phyloP scores from a whole-genome alignment of 1,140 invertebrate species.

The Heliconius congener region DNA sequence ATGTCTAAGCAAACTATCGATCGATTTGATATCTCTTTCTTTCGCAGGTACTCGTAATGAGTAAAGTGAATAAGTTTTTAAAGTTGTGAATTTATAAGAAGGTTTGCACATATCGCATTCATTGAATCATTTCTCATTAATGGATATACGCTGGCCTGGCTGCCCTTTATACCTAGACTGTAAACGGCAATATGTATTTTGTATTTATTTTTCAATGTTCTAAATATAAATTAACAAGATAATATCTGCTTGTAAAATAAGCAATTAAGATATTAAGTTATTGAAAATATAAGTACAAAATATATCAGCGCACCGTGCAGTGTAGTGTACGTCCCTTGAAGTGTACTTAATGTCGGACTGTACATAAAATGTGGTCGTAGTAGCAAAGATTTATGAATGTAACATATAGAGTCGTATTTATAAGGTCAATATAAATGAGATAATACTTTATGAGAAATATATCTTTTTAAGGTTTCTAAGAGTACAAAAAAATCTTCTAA shows the following conservation, averaged over 20 bases:
- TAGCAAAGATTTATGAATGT: slow-evolving; percentile 28
- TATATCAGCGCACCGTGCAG: slow-evolving; percentile 19
- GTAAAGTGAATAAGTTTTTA: slow-evolving; percentile 50
- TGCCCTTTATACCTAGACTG: neutral
- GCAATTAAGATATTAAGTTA: neutral
- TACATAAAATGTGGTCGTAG: slow-evolving; percentile 28
- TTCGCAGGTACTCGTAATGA: slow-evolving; percentile 59
- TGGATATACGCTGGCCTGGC: neutral
- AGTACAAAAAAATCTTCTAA: no score
- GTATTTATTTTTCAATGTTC: neutral
- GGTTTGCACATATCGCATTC: slow-evolving; percentile 23
- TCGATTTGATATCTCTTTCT: slow-evolving; percentile 78
- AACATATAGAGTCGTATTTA: neutral
- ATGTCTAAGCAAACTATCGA: slow-evolving; percentile 80
- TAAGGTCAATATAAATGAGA: neutral
- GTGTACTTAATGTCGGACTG: slow-evolving; percentile 30
- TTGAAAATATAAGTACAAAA: slow-evolving; percentile 6
- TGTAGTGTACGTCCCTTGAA: slow-evolving; percentile 18
- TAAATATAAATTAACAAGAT: neutral
- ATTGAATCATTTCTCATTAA: slow-evolving; percentile 26
- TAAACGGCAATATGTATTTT: neutral
- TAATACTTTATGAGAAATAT: neutral
- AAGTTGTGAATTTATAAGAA: slow-evolving; percentile 33
- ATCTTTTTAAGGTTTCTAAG: no score
- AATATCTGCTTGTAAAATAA: neutral